phyloP scores from a whole-genome alignment of 2,113 vertebrate genomes.

The Cyphotilapia sp. region DNA sequence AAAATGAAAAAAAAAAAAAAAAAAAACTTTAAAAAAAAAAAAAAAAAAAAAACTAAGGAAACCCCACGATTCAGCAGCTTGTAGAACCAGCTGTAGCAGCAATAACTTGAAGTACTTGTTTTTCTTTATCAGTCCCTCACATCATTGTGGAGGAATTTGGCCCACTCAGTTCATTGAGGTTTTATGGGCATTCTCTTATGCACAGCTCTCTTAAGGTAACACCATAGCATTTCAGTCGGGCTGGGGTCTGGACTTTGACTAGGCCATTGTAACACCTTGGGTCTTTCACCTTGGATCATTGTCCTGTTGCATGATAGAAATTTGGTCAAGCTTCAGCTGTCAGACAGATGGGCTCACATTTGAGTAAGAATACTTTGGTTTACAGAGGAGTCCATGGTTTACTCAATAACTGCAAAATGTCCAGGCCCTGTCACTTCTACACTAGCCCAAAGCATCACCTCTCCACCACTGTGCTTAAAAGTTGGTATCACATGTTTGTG shows the following conservation, averaged over 20 bases:
- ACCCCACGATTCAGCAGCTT: background rate
- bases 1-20: too few species aligned
- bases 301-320: background rate
- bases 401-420: background rate
- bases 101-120: background rate
- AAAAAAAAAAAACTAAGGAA: background rate
- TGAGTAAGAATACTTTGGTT: background rate
- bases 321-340: background rate
- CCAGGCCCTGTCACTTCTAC: background rate
- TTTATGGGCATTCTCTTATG: background rate
- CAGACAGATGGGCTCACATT: background rate
- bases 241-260: background rate
- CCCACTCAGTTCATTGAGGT: background rate
- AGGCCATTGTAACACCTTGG: background rate
- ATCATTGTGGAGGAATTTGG: background rate
- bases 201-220: background rate
- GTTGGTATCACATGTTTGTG: background rate
- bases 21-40: too few species aligned
- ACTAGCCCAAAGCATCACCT: background rate
- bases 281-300: background rate
- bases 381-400: background rate
- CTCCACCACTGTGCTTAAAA: background rate
- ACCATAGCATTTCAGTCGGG: background rate
- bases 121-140: background rate
- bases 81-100: background rate